Base-by-base conservation (phyloP, 2,113 vertebrate species). In the Lasiurus cinereus region DNA sequence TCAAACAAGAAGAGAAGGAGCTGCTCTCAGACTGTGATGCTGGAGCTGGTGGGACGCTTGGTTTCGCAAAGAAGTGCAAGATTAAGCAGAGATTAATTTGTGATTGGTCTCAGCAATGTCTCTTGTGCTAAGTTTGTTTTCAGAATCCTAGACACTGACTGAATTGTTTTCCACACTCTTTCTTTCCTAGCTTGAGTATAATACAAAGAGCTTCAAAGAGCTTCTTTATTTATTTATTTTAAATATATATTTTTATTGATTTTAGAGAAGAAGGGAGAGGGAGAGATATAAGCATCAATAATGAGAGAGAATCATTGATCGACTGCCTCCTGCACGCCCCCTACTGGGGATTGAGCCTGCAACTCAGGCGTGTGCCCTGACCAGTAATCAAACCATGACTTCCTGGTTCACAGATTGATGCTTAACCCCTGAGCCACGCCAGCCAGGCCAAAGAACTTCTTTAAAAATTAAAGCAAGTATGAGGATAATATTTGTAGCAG, bases 161-260 rank as follows among this genome's bases (percentile, higher is more conserved):
- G 83, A 69, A 87, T 13, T 64, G 50, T 82, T 74, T 94, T 62
- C 83, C 4, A 76, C 2, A 88, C 8, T 22, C 14, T 83, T 82
- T 83, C 73, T 82, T 78, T n/a, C 80, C 64, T 52, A 66, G 12
- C 33, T 83, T 52, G 18, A 87, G 6, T 46, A 62, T 64, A 91
- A 92, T 48, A 86, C 19, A 83, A 39, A 39, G 39, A 39, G 39
- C 39, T 56, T 80, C 62, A 94, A 88, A 91, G 54, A 70, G 73
- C 7, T 66, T 54, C 12, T 46, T 89, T 95, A 56, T 59, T 59
- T 59, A 22, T 59, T 24, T 21, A 56, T 56, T 56, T 56, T 46
- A 54, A 56, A 22, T 56, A 22, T 21, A 56, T 21, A 39, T 56
- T 56, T 56, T 56, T 8, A 56, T 56, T 8, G 18, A 56, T 56